Percentiles rank a stretch among this genome's conserved stretches.
These are phyloP conservation scores for Athalia circularis DNA, from an alignment of 2,888 invertebrate genomes.

Conservation along the genomic window DNA sequence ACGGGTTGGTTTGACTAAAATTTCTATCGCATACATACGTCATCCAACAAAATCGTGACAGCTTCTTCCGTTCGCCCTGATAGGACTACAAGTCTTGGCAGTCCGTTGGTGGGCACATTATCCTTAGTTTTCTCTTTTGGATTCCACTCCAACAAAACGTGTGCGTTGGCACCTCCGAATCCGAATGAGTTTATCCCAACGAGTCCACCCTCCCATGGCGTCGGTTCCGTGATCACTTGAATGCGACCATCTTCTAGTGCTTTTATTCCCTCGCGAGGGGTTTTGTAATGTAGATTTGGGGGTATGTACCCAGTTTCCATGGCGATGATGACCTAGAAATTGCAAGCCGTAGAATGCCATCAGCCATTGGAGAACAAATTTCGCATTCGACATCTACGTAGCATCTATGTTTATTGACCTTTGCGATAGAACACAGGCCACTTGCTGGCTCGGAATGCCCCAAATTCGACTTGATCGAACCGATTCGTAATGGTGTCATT, in stretches of 20 bases:
- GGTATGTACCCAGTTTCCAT: slow-evolving; percentile 87
- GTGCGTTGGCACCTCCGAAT: slow-evolving; percentile 80
- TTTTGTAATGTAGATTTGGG: slow-evolving; percentile 86
- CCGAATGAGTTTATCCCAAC: slow-evolving; percentile 81
- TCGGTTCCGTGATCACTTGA: slow-evolving; percentile 76
- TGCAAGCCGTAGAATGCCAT: background rate
- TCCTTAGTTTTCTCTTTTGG: slow-evolving; percentile 68
- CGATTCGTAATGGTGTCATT: slow-evolving; percentile 78
- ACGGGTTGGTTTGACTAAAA: slow-evolving; percentile 64
- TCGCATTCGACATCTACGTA: background rate
- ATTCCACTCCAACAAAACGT: slow-evolving; percentile 74
- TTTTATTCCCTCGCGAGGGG: slow-evolving; percentile 77
- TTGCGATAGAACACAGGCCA: slow-evolving; percentile 78
- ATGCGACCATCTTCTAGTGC: slow-evolving; percentile 78
- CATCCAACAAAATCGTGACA: slow-evolving; percentile 79
- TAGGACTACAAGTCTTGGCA: slow-evolving; percentile 76
- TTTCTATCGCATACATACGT: slow-evolving; percentile 78
- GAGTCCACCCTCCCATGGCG: slow-evolving; percentile 75
- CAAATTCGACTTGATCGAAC: slow-evolving; percentile 76
- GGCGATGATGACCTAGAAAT: slow-evolving; percentile 79
- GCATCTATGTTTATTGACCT: slow-evolving; percentile 69
- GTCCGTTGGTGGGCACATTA: slow-evolving; percentile 59
- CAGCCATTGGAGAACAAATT: background rate
- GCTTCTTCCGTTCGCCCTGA: slow-evolving; percentile 85
- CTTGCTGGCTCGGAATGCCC: slow-evolving; percentile 75